phyloP scores from a whole-genome alignment of 2,888 invertebrate species.

The Agrochola macilenta region DNA sequence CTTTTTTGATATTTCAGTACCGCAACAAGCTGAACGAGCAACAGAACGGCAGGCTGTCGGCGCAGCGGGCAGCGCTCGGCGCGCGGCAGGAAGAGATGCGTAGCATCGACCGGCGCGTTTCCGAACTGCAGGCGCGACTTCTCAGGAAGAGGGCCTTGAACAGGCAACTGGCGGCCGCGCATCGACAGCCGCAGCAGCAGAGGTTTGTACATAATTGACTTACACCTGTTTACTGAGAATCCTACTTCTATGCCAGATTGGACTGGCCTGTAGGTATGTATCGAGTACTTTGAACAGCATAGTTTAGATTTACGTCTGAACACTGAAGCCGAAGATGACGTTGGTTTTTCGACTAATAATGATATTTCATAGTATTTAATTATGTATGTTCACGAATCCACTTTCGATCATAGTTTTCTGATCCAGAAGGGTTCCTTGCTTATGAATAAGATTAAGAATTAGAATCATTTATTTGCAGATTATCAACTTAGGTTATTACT shows the following conservation, averaged over 20 bases:
- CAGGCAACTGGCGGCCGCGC: conserved; percentile 90
- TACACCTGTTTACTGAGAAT: background rate
- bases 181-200: conserved; percentile 85
- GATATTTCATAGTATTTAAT: background rate
- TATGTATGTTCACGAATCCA: background rate
- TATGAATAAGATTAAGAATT: no score
- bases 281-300: background rate
- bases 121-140: conserved; percentile 97
- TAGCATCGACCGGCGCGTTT: conserved; percentile 97
- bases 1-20: conserved; percentile 92
- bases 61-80: conserved; percentile 96
- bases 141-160: conserved; percentile 97
- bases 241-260: background rate
- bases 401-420: background rate
- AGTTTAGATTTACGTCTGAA: background rate
- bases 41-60: conserved; percentile 96
- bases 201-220: conserved; percentile 60
- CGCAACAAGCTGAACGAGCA: conserved; percentile 99
- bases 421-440: background rate
- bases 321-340: background rate
- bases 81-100: conserved; percentile 97
- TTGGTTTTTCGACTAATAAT: background rate
- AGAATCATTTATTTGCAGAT: no score
- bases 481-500: background rate
- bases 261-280: background rate